Evolutionary conservation across 2,113 vertebrate genomes (phyloP).

Genomic region (Clarias magur): DNA sequence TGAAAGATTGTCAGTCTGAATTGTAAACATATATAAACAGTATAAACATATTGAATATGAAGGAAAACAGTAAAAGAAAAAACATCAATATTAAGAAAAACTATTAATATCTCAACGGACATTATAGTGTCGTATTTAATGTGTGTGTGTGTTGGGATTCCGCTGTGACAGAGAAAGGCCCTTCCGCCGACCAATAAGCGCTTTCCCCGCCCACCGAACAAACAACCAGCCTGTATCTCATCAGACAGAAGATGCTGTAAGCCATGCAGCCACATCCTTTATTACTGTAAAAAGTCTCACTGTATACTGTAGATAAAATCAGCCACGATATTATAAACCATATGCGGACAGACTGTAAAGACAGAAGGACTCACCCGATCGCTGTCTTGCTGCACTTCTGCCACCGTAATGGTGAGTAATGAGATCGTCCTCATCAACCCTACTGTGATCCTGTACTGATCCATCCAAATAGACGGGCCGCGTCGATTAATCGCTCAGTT

Average conservation of each 20-base stretch:
- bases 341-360: background rate
- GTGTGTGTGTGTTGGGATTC: background rate
- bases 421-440: background rate
- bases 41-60: too few species aligned
- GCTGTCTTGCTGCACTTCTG: background rate
- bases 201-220: background rate
- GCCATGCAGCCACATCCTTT: background rate
- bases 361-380: background rate
- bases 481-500: background rate
- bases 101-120: too few species aligned
- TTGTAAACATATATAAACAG: too few species aligned
- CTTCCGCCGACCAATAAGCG: constrained; percentile 57
- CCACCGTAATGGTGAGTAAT: constrained; percentile 44
- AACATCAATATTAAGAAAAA: too few species aligned
- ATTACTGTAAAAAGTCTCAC: background rate
- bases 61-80: too few species aligned
- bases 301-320: background rate
- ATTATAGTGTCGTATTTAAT: background rate
- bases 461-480: too few species aligned
- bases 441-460: background rate
- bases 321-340: background rate
- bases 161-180: background rate
- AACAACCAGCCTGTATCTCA: background rate
- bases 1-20: too few species aligned
- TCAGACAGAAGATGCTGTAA: background rate